Evolutionary conservation across 2,113 vertebrate species (phyloP).

Genomic region (cat (Felis catus)): DNA sequence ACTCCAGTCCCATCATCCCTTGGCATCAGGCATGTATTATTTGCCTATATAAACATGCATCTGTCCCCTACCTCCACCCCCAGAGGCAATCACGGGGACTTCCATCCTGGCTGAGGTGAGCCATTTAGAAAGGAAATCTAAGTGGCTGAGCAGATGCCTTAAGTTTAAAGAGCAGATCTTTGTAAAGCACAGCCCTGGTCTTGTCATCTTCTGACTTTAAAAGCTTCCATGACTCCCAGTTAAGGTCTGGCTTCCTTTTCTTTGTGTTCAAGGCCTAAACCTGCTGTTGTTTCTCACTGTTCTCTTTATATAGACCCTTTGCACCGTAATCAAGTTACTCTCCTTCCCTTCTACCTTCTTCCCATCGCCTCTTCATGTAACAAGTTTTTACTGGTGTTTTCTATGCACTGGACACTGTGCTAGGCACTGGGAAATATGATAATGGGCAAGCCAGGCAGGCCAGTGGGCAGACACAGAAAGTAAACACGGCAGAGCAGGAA

Average conservation of each 20-base stretch:
- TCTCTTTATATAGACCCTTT: not conserved
- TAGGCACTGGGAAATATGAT: not conserved
- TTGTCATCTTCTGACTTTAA: not conserved
- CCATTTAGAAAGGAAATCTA: not conserved
- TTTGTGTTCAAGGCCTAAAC: not conserved
- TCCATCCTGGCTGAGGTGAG: not conserved
- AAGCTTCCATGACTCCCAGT: not conserved
- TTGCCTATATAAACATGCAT: not conserved
- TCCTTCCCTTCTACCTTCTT: not conserved
- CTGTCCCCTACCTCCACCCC: not conserved
- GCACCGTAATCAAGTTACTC: not conserved
- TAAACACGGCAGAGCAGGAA: not conserved
- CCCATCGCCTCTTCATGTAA: not conserved
- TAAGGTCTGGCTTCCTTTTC: constrained; percentile 1
- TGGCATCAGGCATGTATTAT: not conserved
- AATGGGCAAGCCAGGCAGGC: not conserved
- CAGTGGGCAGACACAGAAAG: not conserved
- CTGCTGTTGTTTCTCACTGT: not conserved
- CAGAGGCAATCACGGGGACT: not conserved
- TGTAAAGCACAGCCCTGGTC: not conserved
- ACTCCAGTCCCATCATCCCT: not conserved
- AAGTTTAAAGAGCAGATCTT: not conserved
- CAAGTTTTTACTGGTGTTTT: not conserved
- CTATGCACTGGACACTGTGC: not conserved
- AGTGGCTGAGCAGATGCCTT: not conserved